These are phyloP conservation scores for Premnoplex brunnescens DNA, from an alignment of 2,797 vertebrate genomes.

Conservation along the genomic window DNA sequence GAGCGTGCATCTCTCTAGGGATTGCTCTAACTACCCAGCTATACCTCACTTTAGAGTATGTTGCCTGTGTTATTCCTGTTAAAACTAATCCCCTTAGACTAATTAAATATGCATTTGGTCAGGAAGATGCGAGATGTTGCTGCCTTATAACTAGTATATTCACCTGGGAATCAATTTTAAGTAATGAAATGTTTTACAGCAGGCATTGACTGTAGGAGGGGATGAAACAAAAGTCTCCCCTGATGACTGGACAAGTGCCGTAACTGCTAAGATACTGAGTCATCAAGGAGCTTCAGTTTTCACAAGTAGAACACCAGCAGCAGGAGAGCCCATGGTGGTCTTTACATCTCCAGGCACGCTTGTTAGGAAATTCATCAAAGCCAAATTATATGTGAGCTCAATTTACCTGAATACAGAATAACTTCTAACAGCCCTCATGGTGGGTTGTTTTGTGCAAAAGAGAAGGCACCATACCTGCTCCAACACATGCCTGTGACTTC, in stretches of 20 bases:
- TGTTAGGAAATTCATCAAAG: not conserved
- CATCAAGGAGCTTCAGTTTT: not conserved
- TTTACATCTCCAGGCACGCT: not conserved
- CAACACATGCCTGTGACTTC: not conserved
- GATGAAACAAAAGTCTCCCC: not conserved
- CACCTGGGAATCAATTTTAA: not conserved
- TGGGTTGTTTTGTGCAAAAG: not conserved
- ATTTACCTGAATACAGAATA: not conserved
- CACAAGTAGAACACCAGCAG: not conserved
- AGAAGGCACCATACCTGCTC: rapidly evolving
- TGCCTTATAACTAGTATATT: not conserved
- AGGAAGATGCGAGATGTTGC: not conserved
- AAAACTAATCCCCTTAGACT: not conserved
- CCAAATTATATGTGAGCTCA: not conserved
- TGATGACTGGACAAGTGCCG: not conserved
- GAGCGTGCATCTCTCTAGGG: not conserved
- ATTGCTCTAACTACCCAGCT: not conserved
- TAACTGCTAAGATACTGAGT: not conserved
- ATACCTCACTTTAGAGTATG: not conserved
- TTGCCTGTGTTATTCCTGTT: not conserved
- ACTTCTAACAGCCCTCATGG: not conserved
- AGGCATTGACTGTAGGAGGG: not conserved
- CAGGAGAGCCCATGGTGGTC: not conserved
- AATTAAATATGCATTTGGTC: not conserved
- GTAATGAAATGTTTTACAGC: not conserved